Percentiles rank a stretch among this genome's conserved stretches.
These are phyloP conservation scores for Melikaiella ostensackeni DNA, from an alignment of 2,888 invertebrate genomes.

Conservation along the genomic window DNA sequence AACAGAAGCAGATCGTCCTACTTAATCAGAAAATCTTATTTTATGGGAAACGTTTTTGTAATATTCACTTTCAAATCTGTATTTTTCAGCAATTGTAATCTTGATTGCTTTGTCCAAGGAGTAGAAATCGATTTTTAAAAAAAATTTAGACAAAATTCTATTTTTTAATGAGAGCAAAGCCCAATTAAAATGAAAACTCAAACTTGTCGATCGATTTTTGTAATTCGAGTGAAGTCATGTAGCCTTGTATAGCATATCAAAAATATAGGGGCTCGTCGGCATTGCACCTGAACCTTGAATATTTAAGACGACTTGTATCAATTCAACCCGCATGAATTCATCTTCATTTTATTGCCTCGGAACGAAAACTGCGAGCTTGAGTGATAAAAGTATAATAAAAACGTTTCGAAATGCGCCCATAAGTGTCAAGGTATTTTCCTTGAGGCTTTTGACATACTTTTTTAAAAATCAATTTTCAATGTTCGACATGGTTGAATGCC, in stretches of 20 bases:
- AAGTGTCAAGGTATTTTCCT: not conserved
- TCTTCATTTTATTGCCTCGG: slow-evolving; percentile 14
- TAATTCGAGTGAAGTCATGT: not conserved
- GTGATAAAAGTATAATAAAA: not conserved
- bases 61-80: too few relatives aligned
- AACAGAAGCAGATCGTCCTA: too few relatives aligned
- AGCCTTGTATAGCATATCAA: slow-evolving; percentile 44
- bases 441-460: not conserved
- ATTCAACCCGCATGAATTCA: slow-evolving; percentile 65
- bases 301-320: slow-evolving; percentile 61
- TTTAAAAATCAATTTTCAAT: too few relatives aligned
- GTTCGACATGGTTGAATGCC: too few relatives aligned
- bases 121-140: too few relatives aligned
- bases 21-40: too few relatives aligned
- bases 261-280: slow-evolving; percentile 58
- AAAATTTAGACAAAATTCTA: too few relatives aligned
- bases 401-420: not conserved
- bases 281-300: slow-evolving; percentile 64
- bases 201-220: slow-evolving; percentile 1
- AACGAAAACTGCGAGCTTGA: not conserved
- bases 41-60: too few relatives aligned
- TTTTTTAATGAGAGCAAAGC: too few relatives aligned
- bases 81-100: too few relatives aligned
- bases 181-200: too few relatives aligned
- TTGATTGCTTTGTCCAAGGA: too few relatives aligned